phyloP scores from a whole-genome alignment of 1,140 invertebrate species.

The Neodiprion pinetum region DNA sequence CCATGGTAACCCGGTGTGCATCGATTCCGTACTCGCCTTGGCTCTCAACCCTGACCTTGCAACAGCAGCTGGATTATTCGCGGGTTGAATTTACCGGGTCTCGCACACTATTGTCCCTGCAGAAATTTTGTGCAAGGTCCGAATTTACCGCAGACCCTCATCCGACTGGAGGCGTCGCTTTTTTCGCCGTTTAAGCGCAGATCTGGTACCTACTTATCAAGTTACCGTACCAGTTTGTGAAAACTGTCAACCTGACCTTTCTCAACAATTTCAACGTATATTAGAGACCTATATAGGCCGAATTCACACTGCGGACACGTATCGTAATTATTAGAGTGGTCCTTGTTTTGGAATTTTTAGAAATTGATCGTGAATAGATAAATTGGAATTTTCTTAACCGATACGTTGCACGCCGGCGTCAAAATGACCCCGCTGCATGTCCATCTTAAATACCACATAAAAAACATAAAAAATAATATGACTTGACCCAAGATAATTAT shows the following conservation, averaged over 20 bases:
- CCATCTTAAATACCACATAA: too few species aligned
- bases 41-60: conserved; percentile 40
- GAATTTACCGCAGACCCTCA: background rate
- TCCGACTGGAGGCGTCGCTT: background rate
- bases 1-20: conserved; percentile 44
- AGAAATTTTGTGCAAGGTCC: conserved; percentile 20
- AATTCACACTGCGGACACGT: too few species aligned
- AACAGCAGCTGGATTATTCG: conserved; percentile 21
- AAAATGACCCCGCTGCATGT: too few species aligned
- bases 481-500: too few species aligned
- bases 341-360: too few species aligned
- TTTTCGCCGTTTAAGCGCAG: background rate
- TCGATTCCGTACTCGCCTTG: conserved; percentile 25
- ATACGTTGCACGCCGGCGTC: too few species aligned
- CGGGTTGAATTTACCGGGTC: conserved; percentile 4
- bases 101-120: background rate
- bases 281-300: too few species aligned
- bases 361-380: too few species aligned
- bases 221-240: conserved; percentile 1
- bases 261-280: too few species aligned
- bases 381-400: too few species aligned
- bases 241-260: conserved; percentile 3
- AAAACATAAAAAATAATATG: too few species aligned
- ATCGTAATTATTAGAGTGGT: too few species aligned
- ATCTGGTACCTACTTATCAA: conserved; percentile 22